These are phyloP conservation scores for Micropoecilia bifurca DNA, from an alignment of 2,797 vertebrate species.

Conservation along the genomic window DNA sequence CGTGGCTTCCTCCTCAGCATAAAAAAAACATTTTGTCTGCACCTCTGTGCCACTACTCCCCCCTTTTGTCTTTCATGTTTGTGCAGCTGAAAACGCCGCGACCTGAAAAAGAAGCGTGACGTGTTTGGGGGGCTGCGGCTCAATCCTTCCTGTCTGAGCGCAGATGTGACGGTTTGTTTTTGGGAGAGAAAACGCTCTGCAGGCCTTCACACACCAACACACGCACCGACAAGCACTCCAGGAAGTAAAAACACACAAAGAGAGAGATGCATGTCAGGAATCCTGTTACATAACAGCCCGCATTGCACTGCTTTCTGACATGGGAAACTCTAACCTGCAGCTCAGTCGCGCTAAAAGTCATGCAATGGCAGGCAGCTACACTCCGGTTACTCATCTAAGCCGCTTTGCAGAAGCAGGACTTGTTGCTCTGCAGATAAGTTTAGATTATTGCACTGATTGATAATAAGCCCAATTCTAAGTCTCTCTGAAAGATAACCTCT, in stretches of 20 bases:
- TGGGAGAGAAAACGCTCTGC: slow-evolving; percentile 9
- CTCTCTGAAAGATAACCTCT: not conserved
- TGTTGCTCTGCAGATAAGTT: not conserved
- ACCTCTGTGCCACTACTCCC: slow-evolving; percentile 10
- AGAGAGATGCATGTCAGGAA: slow-evolving; percentile 59
- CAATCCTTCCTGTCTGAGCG: slow-evolving; percentile 12
- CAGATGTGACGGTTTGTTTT: not conserved
- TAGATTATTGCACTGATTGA: slow-evolving; percentile 3
- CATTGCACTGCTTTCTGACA: slow-evolving; percentile 33
- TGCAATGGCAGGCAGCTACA: slow-evolving; percentile 26
- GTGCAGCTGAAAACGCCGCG: slow-evolving; percentile 24
- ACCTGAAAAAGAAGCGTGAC: not conserved
- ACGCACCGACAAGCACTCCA: slow-evolving; percentile 41
- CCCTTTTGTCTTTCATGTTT: slow-evolving; percentile 17
- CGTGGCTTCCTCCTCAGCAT: slow-evolving; percentile 66
- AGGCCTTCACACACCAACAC: slow-evolving; percentile 18
- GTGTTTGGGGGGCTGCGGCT: not conserved
- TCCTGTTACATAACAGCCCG: slow-evolving; percentile 52
- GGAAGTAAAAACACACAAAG: slow-evolving; percentile 44
- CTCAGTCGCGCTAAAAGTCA: slow-evolving; percentile 2
- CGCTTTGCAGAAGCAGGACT: not conserved
- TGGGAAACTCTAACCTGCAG: slow-evolving; percentile 45
- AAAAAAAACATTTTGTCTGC: slow-evolving; percentile 40
- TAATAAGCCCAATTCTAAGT: not conserved
- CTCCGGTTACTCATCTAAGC: not conserved